Evolutionary conservation across 2,888 invertebrate genomes (phyloP), one percentile per base, ranked within the genome.

Genomic region (Capitulum mitella): DNA sequence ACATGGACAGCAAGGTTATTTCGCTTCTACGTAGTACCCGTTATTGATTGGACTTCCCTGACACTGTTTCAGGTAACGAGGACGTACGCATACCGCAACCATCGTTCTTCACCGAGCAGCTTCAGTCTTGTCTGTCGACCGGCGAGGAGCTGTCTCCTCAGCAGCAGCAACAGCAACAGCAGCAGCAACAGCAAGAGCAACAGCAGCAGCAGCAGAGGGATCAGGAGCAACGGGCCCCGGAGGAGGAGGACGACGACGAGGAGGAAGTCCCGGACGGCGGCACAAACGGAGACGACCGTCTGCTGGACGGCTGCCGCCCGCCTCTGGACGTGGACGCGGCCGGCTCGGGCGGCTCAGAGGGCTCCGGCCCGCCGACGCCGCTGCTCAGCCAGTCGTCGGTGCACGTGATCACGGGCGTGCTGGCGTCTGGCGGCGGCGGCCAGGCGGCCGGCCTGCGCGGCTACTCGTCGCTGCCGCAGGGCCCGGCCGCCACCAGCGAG

Each of bases 341-440:
- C 75, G 75, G 75, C 75, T 46, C 40, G 26, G 74, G 40, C 40
- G 37, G 75, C 29, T 76, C 76, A 6, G 76, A 76, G 76, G 76
- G 76, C 76, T 76, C 76, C 16, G 76, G 76, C 6, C 76, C 76
- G 46, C 76, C 76, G 29, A 76, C 76, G 29, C 76, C 76, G 32
- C 46, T 76, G 76, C 76, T 76, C 76, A 76, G 76, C 76, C 76
- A 76, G 76, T 76, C 76, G 29, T 76, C 76, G 1, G 76, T 76
- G 46, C 76, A 76, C 48, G 76, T 76, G 6, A 76, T 76, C 46
- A 76, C 76, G 19, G 76, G 76, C 29, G 76, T 76, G 29, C 32
- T 76, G 46, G 46, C 76, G 32, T 43, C 76, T 29, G 37, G 46
- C 46, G 43, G 46, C 46, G 75, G 46, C 75, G 43, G 43, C 3